These are phyloP conservation scores for Hippocampus barbouri DNA, from an alignment of 2,113 vertebrate species.

Conservation along the genomic window DNA sequence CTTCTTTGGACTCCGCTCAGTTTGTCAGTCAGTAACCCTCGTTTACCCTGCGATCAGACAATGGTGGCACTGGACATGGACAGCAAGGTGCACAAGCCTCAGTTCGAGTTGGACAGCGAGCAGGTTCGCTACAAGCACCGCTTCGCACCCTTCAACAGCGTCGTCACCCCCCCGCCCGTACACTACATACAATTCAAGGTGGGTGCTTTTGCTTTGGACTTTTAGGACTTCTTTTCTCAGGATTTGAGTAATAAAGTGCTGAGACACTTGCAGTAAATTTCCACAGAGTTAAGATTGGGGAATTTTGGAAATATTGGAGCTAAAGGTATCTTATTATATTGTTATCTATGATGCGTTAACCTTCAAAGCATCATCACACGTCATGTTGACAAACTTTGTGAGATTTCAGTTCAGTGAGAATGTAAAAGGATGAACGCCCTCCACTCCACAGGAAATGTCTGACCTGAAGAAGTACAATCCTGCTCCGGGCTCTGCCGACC, in stretches of 20 bases:
- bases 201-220: slow-evolving; percentile 7
- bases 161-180: slow-evolving; percentile 94
- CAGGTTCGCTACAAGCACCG: slow-evolving; percentile 98
- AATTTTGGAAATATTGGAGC: too few relatives aligned
- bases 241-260: too few relatives aligned
- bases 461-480: slow-evolving; percentile 98
- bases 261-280: too few relatives aligned
- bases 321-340: too few relatives aligned
- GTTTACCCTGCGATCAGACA: slow-evolving; percentile 71
- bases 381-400: too few relatives aligned
- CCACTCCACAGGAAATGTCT: slow-evolving; percentile 88
- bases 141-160: slow-evolving; percentile 97
- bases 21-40: not conserved
- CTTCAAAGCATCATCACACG: too few relatives aligned
- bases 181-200: slow-evolving; percentile 99
- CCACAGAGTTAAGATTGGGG: too few relatives aligned
- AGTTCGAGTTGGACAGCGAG: slow-evolving; percentile 97
- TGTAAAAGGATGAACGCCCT: too few relatives aligned
- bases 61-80: slow-evolving; percentile 99
- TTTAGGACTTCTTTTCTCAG: not conserved
- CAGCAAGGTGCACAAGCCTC: slow-evolving; percentile 94
- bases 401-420: too few relatives aligned
- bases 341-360: too few relatives aligned
- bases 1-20: not conserved
- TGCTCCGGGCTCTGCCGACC: slow-evolving; percentile 90